Evolutionary conservation across 2,888 invertebrate species (phyloP).

Genomic region (Azorinus chamasolen): DNA sequence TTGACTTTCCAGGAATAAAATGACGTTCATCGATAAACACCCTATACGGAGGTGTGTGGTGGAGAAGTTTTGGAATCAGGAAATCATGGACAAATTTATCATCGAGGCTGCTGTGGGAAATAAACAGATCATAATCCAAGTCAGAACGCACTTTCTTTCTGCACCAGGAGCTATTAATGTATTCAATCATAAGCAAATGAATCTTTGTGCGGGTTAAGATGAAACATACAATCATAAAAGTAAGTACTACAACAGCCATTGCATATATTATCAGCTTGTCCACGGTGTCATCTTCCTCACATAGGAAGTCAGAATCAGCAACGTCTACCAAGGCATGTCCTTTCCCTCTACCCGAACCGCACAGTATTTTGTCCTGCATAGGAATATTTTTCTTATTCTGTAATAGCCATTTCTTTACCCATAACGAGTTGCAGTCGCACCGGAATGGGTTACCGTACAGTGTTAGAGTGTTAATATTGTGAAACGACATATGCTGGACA

Average conservation of each 20-base stretch:
- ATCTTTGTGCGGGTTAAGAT: background rate
- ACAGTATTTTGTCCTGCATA: constrained; percentile 29
- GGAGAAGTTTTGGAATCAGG: constrained; percentile 18
- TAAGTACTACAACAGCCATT: background rate
- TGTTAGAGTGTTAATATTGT: constrained; percentile 16
- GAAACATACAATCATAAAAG: constrained; percentile 10
- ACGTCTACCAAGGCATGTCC: constrained; percentile 23
- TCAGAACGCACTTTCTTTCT: constrained; percentile 6
- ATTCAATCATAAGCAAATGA: constrained; percentile 32
- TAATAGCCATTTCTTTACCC: constrained; percentile 70
- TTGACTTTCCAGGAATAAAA: constrained; percentile 34
- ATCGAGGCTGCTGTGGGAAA: constrained; percentile 49
- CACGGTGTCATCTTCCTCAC: background rate
- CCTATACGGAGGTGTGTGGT: constrained; percentile 26
- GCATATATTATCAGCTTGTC: constrained; percentile 5
- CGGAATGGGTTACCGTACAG: constrained; percentile 62
- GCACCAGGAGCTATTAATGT: constrained; percentile 24
- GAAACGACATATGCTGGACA: constrained; percentile 35
- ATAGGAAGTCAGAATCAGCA: constrained; percentile 33
- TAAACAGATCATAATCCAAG: constrained; percentile 40
- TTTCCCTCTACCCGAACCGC: constrained; percentile 22
- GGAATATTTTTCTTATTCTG: constrained; percentile 18
- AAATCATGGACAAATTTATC: constrained; percentile 18
- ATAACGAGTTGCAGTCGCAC: constrained; percentile 69
- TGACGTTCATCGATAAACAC: constrained; percentile 40